Percentiles rank a stretch among this genome's conserved stretches.
phyloP scores from a whole-genome alignment of 2,888 invertebrate genomes.

The Heteromurus nitidus region DNA sequence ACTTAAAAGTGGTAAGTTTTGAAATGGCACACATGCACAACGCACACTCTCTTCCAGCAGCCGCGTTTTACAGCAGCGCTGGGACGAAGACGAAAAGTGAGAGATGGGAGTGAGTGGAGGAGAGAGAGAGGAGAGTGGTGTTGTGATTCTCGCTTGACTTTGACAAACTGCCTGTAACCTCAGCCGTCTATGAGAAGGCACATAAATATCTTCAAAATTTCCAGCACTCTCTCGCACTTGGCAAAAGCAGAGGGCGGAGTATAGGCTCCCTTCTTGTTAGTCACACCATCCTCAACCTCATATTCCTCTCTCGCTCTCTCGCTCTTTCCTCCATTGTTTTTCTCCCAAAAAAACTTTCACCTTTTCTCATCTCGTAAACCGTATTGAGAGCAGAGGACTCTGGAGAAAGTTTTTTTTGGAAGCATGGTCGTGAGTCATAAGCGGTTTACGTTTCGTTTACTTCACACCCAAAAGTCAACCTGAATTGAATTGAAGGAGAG shows the following conservation, averaged over 20 bases:
- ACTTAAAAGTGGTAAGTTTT: no score
- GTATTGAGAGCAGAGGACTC: no score
- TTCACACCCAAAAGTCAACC: conserved; percentile 19
- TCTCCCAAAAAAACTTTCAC: no score
- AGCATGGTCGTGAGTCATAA: background rate
- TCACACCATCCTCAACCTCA: no score
- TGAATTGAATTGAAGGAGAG: conserved; percentile 24
- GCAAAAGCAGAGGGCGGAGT: no score
- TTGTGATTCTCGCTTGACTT: conserved; percentile 57
- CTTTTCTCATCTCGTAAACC: no score
- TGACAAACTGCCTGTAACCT: conserved; percentile 60
- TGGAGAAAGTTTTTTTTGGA: no score
- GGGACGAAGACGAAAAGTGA: background rate
- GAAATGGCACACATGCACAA: no score
- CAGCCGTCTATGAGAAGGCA: conserved; percentile 17
- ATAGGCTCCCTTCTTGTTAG: no score
- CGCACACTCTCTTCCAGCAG: background rate
- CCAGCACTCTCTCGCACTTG: no score
- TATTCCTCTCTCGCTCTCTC: no score
- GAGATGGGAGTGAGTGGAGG: background rate
- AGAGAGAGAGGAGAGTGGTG: conserved; percentile 24
- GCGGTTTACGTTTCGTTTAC: background rate
- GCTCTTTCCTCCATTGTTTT: no score
- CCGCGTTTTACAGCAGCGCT: background rate
- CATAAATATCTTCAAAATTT: conserved; percentile 12